phyloP scores from a whole-genome alignment of 2,888 invertebrate genomes.

The Morinoia aosen region DNA sequence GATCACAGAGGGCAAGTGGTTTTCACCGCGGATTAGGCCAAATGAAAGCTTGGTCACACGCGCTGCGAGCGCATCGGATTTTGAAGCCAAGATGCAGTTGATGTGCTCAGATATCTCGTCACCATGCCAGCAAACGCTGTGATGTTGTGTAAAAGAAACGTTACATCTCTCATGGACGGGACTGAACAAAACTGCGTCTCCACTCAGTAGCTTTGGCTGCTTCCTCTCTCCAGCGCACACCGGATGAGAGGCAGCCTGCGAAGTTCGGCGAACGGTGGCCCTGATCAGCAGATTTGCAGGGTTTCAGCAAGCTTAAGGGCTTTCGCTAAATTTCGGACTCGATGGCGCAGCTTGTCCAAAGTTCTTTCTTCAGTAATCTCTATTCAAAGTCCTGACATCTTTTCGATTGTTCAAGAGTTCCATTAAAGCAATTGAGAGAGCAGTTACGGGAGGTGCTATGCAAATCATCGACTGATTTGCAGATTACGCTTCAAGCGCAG shows the following conservation, averaged over 20 bases:
- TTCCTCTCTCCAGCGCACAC: neutral
- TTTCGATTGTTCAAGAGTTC: constrained; percentile 31
- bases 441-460: constrained; percentile 37
- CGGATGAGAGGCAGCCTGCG: neutral
- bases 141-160: no score
- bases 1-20: no score
- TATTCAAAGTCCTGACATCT: constrained; percentile 40
- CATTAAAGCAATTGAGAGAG: constrained; percentile 37
- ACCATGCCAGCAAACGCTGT: no score
- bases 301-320: constrained; percentile 7
- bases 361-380: constrained; percentile 34
- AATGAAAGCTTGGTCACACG: no score
- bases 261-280: neutral
- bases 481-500: neutral
- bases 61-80: no score
- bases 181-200: no score
- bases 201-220: no score
- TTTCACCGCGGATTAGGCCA: no score
- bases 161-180: no score
- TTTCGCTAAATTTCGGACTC: neutral
- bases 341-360: constrained; percentile 27
- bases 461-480: constrained; percentile 26
- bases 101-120: no score
- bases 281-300: constrained; percentile 37
- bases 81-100: no score